Evolutionary conservation across 2,888 invertebrate species (phyloP).

Genomic region (Nomada goodeniana): DNA sequence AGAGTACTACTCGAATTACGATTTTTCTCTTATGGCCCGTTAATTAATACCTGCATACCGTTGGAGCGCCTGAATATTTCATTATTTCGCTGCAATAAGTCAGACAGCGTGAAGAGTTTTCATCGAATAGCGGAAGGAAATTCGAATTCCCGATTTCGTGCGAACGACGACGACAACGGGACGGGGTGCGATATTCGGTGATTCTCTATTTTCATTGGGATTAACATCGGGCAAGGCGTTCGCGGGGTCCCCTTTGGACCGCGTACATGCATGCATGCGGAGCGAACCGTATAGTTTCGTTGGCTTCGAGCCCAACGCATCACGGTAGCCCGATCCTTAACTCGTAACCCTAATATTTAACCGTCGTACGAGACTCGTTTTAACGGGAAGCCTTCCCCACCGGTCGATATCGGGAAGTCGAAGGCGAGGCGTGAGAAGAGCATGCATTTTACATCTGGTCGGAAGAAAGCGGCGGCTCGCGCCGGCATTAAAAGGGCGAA

Average conservation of each 20-base stretch:
- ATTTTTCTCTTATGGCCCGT: background rate
- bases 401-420: conserved; percentile 8
- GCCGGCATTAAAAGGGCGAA: background rate
- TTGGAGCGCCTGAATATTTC: background rate
- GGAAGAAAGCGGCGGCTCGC: background rate
- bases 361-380: conserved; percentile 68
- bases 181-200: conserved; percentile 35
- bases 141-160: background rate
- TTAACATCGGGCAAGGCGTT: conserved; percentile 61
- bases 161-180: conserved; percentile 5
- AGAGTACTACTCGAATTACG: background rate
- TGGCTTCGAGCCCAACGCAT: conserved; percentile 62
- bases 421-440: background rate
- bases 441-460: no score
- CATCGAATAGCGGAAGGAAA: background rate
- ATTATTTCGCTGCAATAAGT: background rate
- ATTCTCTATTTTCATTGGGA: conserved; percentile 58
- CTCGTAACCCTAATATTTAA: conserved; percentile 63
- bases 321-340: conserved; percentile 74
- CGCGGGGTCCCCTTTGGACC: conserved; percentile 10
- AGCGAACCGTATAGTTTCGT: conserved; percentile 44
- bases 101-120: background rate
- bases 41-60: background rate
- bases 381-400: conserved; percentile 49
- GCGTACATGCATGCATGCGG: conserved; percentile 26